Evolutionary conservation across 2,797 vertebrate species (phyloP), one percentile per base, ranked within the genome.

Genomic region (Sebastes umbrosus): DNA sequence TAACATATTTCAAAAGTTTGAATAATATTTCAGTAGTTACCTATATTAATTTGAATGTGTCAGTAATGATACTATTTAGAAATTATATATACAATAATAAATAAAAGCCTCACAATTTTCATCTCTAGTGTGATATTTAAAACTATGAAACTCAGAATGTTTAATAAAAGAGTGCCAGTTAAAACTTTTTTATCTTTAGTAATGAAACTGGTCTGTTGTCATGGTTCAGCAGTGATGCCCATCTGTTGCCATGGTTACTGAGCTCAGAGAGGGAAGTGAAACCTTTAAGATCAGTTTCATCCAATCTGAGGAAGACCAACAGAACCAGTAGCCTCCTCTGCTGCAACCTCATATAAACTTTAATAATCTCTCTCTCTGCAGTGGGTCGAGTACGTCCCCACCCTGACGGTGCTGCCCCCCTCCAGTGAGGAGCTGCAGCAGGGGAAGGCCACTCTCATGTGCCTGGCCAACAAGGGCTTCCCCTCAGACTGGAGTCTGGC

Each of bases 401-500:
- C 27, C 59, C 59, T 62, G 29, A 62, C 3, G 18, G 29, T 62
- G 59, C 31, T 34, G 18, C 9, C 29, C 18, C 29, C 31, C 60
- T 63, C 60, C 59, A 62, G 29, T 3, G 31, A 62, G 20, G 59
- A 62, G 31, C 60, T 34, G n/a, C 3, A 68, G 65, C 43, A 55
- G 58, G 73, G 55, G 8, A 72, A 22, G 39, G 86, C 70, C 68
- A 89, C 83, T 20, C 75, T 90, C 39, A 39, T 75, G 46, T 87
- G 89, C 34, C 34, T 90, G 80, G 89, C 84, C 78, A 80, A 77
- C 68, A 62, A 75, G 60, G 87, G 87, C 67, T 87, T 87, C 62
- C 87, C 83, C 25, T 43, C 32, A 25, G 22, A 34, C 32, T 34
- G 52, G 52, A 55, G 52, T 55, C 54, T 55, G 54, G 10, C 54